These are phyloP conservation scores for Pituophis catenifer DNA, from an alignment of 2,113 vertebrate genomes.

Conservation along the genomic window DNA sequence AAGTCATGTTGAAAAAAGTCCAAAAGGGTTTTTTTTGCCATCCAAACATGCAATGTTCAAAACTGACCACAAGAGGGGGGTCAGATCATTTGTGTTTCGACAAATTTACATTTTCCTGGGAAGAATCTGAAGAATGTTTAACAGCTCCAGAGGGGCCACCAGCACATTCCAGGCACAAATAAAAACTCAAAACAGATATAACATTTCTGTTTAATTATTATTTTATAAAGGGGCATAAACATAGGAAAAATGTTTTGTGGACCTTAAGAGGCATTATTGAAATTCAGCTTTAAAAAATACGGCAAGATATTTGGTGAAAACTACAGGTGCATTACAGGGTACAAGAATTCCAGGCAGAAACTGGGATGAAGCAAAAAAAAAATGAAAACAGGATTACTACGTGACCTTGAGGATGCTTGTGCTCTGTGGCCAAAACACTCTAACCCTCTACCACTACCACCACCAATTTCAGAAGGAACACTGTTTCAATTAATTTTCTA, in stretches of 20 bases:
- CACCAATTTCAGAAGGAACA: background rate
- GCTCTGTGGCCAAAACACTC: background rate
- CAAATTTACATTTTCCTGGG: background rate
- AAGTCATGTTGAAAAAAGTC: background rate
- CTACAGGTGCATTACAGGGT: background rate
- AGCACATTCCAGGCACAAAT: background rate
- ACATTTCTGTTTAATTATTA: background rate
- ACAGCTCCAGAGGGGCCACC: too few species aligned
- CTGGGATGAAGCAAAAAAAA: background rate
- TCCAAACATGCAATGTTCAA: slow-evolving; percentile 18
- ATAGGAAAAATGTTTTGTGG: background rate
- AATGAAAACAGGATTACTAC: background rate
- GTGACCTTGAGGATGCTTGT: background rate
- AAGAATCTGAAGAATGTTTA: background rate
- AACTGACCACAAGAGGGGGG: slow-evolving; percentile 46
- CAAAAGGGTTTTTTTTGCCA: fast-evolving
- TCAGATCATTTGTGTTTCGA: background rate
- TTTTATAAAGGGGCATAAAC: background rate
- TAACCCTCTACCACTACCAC: background rate
- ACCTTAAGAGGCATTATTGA: background rate
- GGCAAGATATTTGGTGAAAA: background rate
- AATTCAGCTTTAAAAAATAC: background rate
- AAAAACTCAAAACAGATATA: background rate
- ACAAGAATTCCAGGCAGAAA: background rate
- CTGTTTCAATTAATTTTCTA: background rate